Evolutionary conservation across 2,113 vertebrate genomes (phyloP), one percentile per base, ranked within the genome.

Genomic region (Cyprinodon variegatus): DNA sequence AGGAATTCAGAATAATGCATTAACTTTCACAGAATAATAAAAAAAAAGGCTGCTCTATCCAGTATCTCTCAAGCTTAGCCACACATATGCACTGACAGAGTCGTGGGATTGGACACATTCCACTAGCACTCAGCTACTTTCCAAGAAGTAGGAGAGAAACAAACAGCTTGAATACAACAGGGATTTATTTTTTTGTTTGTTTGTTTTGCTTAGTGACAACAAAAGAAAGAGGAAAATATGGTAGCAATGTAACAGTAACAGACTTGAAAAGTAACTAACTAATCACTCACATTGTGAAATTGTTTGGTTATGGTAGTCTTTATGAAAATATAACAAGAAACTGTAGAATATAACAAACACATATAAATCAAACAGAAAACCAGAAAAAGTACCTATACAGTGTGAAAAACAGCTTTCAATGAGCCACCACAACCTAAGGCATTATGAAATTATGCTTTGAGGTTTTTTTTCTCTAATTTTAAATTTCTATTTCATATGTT

Each of bases 91-190:
- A 41, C 13, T 40, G 48, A 74, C 22, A 57, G 37, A 41, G 12
- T 36, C 29, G 41, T 46, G 41, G 40, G 22, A 72, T 62, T 71
- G 70, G 59, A 62, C 17, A 62, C 41, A 40, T 61, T 62, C 70
- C 70, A 72, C 70, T 17, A 61, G 70, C 59, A 62, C 12, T 43
- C 59, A 62, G 62, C 46, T 65, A 65, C 71, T 36, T 74, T 65
- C 48, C 61, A 74, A 57, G 62, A 74, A 65, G 61, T 39, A 65
- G 38, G 46, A 59, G 71, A 65, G 48, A 65, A 53, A 65, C 46
- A 48, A 63, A 65, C 20, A 65, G 71, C 63, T 11, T 53, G 37
- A 74, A 70, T 41, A 57, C 68, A 70, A 22, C n/a, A 60, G 62
- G 48, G 62, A 48, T 20, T 12, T 71, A 29, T 71, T 70, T 60